These are phyloP conservation scores for Rhodeus uyekii DNA, from an alignment of 2,797 vertebrate genomes.

Conservation along the genomic window DNA sequence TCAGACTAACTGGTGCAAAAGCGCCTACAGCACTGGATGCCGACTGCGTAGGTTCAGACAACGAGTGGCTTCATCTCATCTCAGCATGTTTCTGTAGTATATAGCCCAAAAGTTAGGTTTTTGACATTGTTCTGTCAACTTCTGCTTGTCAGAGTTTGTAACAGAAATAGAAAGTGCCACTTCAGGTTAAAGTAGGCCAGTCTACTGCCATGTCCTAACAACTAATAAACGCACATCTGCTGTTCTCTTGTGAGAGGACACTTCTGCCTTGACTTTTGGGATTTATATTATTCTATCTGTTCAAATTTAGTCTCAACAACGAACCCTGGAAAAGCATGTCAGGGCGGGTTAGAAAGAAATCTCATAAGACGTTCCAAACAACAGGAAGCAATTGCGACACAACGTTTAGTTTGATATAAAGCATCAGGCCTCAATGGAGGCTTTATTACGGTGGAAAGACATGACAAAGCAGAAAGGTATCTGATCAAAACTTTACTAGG, in stretches of 20 bases:
- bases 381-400: neutral
- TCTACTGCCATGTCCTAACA: conserved; percentile 2
- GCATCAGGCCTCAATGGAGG: neutral
- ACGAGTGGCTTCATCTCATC: conserved; percentile 20
- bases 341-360: conserved; percentile 1
- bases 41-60: neutral
- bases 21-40: neutral
- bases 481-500: neutral
- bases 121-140: neutral
- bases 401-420: neutral
- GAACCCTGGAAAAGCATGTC: neutral
- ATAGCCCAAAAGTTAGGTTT: neutral
- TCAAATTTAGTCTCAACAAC: neutral
- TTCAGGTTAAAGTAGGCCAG: conserved; percentile 25
- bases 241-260: neutral
- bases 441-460: neutral
- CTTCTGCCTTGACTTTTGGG: conserved; percentile 17
- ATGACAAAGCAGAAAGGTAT: conserved; percentile 6
- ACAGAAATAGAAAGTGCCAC: conserved; percentile 11
- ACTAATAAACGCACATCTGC: conserved; percentile 2
- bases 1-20: conserved; percentile 35
- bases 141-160: conserved; percentile 10
- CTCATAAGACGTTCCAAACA: neutral
- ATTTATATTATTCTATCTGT: conserved; percentile 40
- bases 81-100: neutral